A percentile compares a stretch with the other conserved stretches of the same genome.
phyloP scores from a whole-genome alignment of 2,888 invertebrate genomes.

The Polydesmus complanatus region DNA sequence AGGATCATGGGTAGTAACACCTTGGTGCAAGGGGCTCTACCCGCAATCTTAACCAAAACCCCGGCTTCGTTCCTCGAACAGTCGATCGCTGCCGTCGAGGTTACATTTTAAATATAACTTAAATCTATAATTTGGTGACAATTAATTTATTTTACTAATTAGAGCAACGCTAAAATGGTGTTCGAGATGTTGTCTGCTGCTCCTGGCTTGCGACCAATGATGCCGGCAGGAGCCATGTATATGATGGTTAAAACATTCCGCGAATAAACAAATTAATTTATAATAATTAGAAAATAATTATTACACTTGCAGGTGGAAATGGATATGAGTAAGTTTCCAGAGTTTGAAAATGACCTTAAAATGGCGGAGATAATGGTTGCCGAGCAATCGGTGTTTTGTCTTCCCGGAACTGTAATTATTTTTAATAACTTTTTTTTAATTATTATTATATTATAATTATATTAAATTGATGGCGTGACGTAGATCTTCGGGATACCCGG shows the following conservation, averaged over 20 bases:
- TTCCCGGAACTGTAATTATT: conserved; percentile 79
- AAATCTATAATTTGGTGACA: neutral
- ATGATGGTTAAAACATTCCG: conserved; percentile 64
- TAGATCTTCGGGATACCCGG: conserved; percentile 83
- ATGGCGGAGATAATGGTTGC: conserved; percentile 76
- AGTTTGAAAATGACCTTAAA: conserved; percentile 63
- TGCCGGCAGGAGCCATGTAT: conserved; percentile 96
- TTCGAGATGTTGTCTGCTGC: conserved; percentile 52
- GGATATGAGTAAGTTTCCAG: conserved; percentile 63
- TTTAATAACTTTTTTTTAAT: neutral
- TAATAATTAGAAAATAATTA: conserved; percentile 9
- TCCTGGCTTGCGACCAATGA: conserved; percentile 71
- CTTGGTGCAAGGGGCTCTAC: conserved; percentile 77
- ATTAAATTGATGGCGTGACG: conserved; percentile 14
- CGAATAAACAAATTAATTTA: neutral
- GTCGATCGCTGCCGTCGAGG: conserved; percentile 48
- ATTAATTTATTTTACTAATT: conserved; percentile 17
- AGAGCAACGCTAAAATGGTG: conserved; percentile 68
- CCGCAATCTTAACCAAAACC: conserved; percentile 67
- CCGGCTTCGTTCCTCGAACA: conserved; percentile 72
- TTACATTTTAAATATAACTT: conserved; percentile 30
- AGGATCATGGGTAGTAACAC: conserved; percentile 86
- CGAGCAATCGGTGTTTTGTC: conserved; percentile 92
- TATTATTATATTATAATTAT: no score
- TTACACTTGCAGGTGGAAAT: conserved; percentile 50